Conservation (phyloP, 2,113 vertebrate species). For the Lanius collurio region DNA sequence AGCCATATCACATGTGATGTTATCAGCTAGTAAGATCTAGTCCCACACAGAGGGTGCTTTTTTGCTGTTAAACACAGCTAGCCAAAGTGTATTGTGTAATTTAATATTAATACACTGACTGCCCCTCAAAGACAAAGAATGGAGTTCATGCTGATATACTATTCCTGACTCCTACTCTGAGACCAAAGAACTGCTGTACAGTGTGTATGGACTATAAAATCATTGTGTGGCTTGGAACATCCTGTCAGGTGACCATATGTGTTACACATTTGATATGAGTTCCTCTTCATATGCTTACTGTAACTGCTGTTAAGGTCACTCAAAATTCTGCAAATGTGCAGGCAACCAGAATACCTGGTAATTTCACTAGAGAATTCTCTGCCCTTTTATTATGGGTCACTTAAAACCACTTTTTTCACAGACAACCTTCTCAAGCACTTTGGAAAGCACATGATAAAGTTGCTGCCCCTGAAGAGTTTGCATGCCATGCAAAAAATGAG, state of each 20-base stretch:
- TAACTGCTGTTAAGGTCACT: conserved; percentile 8
- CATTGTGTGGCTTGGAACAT: neutral
- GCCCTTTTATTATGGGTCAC: neutral
- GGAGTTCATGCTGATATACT: neutral
- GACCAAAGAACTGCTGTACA: neutral
- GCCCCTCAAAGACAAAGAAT: neutral
- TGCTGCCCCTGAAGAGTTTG: neutral
- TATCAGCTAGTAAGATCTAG: neutral
- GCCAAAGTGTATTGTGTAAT: neutral
- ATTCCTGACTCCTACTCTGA: conserved; percentile 5
- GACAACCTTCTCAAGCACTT: accelerated
- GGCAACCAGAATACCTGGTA: neutral
- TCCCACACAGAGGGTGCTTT: accelerated
- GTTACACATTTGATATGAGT: neutral
- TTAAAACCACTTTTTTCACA: neutral
- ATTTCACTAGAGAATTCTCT: neutral
- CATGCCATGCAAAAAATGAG: neutral
- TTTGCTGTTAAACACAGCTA: neutral
- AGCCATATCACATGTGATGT: neutral
- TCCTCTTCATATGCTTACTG: conserved; percentile 9
- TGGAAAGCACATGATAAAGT: neutral
- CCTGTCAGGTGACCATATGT: conserved; percentile 29
- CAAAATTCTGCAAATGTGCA: neutral
- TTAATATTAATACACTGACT: neutral
- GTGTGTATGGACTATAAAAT: conserved; percentile 13